Evolutionary conservation across 2,113 vertebrate species (phyloP), one percentile per base, ranked within the genome.

Genomic region (Camelus dromedarius): DNA sequence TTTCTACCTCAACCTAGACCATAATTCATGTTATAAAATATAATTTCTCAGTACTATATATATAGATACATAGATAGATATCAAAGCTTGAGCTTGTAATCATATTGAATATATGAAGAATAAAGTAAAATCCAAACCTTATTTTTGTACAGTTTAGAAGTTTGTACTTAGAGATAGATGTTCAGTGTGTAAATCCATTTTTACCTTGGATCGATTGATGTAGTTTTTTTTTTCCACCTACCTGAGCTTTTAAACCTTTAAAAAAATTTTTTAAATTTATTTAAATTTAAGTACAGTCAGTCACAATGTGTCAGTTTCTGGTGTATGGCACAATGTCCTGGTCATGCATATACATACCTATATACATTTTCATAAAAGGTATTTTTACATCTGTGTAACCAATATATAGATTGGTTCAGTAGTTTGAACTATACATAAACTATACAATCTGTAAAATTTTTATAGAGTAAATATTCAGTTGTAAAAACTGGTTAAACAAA

Each of bases 401-500:
- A 35, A 35, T 35, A 35, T 2, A 35, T 35, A 35, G 35, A 35
- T 35, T 99, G 98, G 99, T 99, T 99, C 98, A 97, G 98, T 99
- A 99, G 99, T 99, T 98, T 98, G 98, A 98, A 98, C 98, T 98
- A 99, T 99, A 99, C 98, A 99, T 99, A 99, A 99, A 99, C 98
- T 99, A 99, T 99, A 99, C 99, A 99, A 98, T 99, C 99, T 99
- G 99, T 99, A 99, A 99, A 99, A 99, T 99, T 99, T 99, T 99
- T 99, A 99, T 99, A 99, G 99, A 98, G 99, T 99, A 99, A 99
- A 99, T 99, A 99, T 99, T 98, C 98, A 98, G 99, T 98, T 99
- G 99, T 99, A 99, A 99, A 99, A 98, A 99, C 98, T 99, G 98
- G 98, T 99, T 99, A 99, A 99, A 99, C 99, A 99, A 99, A 99